These are phyloP conservation scores for Melikaiella ostensackeni DNA, from an alignment of 2,888 invertebrate species.

Conservation along the genomic window DNA sequence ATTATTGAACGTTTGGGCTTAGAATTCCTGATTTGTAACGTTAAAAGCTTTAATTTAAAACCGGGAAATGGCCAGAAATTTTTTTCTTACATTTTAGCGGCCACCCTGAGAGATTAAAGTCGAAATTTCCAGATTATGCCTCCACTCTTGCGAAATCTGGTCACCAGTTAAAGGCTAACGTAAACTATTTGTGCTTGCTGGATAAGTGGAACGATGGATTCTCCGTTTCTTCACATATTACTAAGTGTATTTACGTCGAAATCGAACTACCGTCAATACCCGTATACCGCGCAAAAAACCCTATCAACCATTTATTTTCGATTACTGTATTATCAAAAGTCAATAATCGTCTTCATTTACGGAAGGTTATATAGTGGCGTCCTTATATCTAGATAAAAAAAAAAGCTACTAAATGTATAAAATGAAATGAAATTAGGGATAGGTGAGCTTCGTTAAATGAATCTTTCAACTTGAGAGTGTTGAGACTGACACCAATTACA, in stretches of 20 bases:
- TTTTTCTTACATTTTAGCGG: too few relatives aligned
- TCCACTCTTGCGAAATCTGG: slow-evolving; percentile 9
- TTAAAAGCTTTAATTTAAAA: too few relatives aligned
- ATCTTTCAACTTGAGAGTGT: slow-evolving; percentile 55
- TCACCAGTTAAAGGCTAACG: not conserved
- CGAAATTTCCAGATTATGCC: not conserved
- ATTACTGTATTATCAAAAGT: slow-evolving; percentile 36
- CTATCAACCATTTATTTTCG: slow-evolving; percentile 30
- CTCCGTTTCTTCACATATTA: slow-evolving; percentile 63
- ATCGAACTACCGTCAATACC: slow-evolving; percentile 40
- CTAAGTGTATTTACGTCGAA: slow-evolving; percentile 37
- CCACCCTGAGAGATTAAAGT: not conserved
- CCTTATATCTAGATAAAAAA: slow-evolving; percentile 53
- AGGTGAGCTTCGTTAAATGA: slow-evolving; percentile 46
- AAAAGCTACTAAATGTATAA: slow-evolving; percentile 58
- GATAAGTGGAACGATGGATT: slow-evolving; percentile 66
- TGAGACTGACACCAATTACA: slow-evolving; percentile 56
- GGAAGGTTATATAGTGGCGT: slow-evolving; percentile 50
- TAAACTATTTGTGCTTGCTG: slow-evolving; percentile 71
- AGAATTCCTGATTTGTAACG: too few relatives aligned
- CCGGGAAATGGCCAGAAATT: too few relatives aligned
- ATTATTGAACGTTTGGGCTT: too few relatives aligned
- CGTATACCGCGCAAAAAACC: slow-evolving; percentile 14
- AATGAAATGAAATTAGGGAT: slow-evolving; percentile 43
- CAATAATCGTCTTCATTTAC: slow-evolving; percentile 39